Percentiles rank a stretch among this genome's conserved stretches.
phyloP scores from a whole-genome alignment of 2,888 invertebrate genomes.

The Macrosoma leucophasiata region DNA sequence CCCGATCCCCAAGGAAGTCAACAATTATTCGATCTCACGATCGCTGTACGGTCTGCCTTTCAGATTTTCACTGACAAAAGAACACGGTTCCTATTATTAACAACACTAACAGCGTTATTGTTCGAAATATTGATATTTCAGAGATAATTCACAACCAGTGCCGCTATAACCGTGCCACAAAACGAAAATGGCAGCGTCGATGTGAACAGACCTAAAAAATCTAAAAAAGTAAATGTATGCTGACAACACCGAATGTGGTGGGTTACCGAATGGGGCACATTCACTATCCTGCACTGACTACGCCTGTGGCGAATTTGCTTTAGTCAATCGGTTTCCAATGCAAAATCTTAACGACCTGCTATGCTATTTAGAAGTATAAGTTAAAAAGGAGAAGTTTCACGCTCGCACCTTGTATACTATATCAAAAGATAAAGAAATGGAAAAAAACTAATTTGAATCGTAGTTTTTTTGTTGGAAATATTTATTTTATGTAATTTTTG shows the following conservation, averaged over 20 bases:
- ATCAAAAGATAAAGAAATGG: no score
- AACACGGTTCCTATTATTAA: slow-evolving; percentile 37
- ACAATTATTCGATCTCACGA: slow-evolving; percentile 43
- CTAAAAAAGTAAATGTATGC: slow-evolving; percentile 4
- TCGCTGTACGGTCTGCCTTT: slow-evolving; percentile 38
- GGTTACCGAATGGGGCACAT: no score
- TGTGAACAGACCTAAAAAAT: slow-evolving; percentile 19
- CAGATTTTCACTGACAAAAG: slow-evolving; percentile 35
- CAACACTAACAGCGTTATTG: slow-evolving; percentile 7
- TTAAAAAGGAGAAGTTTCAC: no score
- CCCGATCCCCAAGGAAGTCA: slow-evolving; percentile 64
- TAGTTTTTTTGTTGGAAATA: no score
- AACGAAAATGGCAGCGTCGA: slow-evolving; percentile 74
- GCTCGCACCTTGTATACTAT: no score
- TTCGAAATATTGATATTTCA: slow-evolving; percentile 32
- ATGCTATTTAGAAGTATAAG: no score
- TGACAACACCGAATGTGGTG: slow-evolving; percentile 26
- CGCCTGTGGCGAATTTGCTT: no score
- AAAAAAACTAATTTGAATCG: no score
- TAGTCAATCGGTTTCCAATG: no score
- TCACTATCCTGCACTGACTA: no score
- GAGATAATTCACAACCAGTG: slow-evolving; percentile 49
- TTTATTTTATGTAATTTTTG: no score
- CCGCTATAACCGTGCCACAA: slow-evolving; percentile 69
- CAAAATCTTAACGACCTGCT: no score